Evolutionary conservation across 1,140 invertebrate genomes (phyloP), one percentile per base, ranked within the genome.

Genomic region (Ephestia elutella): DNA sequence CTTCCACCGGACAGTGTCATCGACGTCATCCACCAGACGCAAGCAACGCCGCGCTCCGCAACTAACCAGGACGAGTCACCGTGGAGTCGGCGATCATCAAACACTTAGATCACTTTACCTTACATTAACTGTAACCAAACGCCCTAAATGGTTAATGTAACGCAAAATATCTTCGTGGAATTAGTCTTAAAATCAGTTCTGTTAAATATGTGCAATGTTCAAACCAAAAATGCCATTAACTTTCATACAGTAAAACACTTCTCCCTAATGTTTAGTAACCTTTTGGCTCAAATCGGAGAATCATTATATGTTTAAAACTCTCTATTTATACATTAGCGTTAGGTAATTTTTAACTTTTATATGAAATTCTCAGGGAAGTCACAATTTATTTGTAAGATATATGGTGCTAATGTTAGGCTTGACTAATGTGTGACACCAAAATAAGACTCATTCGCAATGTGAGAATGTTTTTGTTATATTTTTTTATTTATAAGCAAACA

Each of bases 321-420:
- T 74, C 76, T 88, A 88, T 88, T 88, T 86, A 86, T 88, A 82
- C 76, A 80, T 80, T 88, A 88, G 85, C 73, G 70, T 86, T 88
- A 88, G 83, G 81, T 82, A 86, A 20, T 86, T 87, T 83, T 85
- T 86, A 87, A 82, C 81, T 85, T 86, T 87, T 85, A 72, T 85
- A 87, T 75, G 74, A 84, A 86, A 86, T 81, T 81, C 75, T 86
- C 82, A 81, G 82, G 70, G 73, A 82, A 86, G 86, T 88, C 86
- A 88, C 86, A 88, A 74, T 75, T 81, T 83, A 86, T 83, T 83
- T 84, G 75, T 86, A 86, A 86, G 86, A 80, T 82, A 79, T 80
- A 84, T 83, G 86, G 86, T 88, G 86, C 86, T 88, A 87, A 88
- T 86, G 73, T 86, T 84, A 86, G 83, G 80, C 80, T 84, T 75